Percentiles rank a stretch among this genome's conserved stretches.
These are phyloP conservation scores for Galbula dea DNA, from an alignment of 2,113 vertebrate species.

Conservation along the genomic window DNA sequence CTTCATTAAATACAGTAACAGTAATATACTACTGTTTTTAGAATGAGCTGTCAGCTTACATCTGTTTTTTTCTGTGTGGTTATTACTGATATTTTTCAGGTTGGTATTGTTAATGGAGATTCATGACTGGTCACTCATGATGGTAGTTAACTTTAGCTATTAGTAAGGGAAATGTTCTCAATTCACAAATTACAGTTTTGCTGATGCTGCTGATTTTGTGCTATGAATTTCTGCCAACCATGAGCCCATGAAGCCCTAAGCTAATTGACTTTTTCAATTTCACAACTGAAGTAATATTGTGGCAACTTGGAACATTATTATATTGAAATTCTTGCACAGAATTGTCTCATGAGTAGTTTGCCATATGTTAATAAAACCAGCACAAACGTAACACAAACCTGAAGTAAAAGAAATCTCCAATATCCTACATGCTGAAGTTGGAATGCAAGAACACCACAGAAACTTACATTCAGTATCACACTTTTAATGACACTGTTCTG, in stretches of 20 bases:
- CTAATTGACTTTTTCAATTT: conserved; percentile 41
- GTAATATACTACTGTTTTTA: background rate
- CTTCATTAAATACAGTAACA: background rate
- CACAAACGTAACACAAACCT: background rate
- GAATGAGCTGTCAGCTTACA: background rate
- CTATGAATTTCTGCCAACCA: background rate
- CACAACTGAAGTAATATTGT: conserved; percentile 14
- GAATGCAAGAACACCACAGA: background rate
- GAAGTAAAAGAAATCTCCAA: background rate
- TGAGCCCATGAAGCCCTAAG: conserved; percentile 1
- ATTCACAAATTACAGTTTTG: background rate
- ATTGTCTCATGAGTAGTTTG: background rate
- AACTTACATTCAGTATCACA: background rate
- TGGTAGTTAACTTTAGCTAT: conserved; percentile 24
- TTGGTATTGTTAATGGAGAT: background rate
- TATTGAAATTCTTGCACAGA: background rate
- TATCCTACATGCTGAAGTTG: background rate
- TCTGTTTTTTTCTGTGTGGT: background rate
- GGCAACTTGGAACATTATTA: background rate
- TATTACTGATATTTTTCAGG: conserved; percentile 1
- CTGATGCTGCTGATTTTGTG: conserved; percentile 3
- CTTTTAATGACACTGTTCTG: background rate
- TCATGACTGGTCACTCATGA: background rate
- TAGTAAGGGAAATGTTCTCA: conserved; percentile 38
- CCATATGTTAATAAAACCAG: background rate